Base-by-base conservation (phyloP, 2,797 vertebrate species). In the Lutjanus argentimaculatus region DNA sequence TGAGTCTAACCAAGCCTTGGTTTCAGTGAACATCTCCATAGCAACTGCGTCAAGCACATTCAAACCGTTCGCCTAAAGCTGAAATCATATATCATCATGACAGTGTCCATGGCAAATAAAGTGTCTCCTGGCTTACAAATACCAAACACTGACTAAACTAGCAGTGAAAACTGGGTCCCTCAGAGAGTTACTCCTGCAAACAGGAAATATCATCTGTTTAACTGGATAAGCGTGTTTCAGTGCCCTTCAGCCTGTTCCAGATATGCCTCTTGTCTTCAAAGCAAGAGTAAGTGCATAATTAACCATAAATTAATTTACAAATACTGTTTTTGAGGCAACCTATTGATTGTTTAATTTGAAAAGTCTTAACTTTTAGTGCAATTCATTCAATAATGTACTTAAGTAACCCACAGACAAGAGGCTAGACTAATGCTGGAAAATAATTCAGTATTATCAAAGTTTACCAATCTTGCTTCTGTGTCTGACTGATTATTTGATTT, bases 201-300 rank as follows among this genome's bases (percentile, higher is more conserved):
- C 8, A 61, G 21, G 8, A 58, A 61, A 67, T 40, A 13, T 4
- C 10, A 62, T 53, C 21, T 0, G 8, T 74, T 61, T 12, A 72
- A 75, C 62, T 53, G 2, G 22, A 49, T 22, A 3, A 55, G 22
- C 82, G 62, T 49, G 73, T 79, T 72, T 79, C 12, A 14, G 52
- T 14, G 68, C 15, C 3, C 17, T 46, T 30, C 12, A 0, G 21
- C 48, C 40, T 13, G 13, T 15, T 1, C 53, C 22, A 52, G 14
- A 0, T 9, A 6, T 42, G 15, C 19, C 55, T 49, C 30, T 16
- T 30, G 40, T 36, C 25, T 59, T 8, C 19, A 2, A 25, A 13
- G 25, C 17, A 25, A 17, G 19, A 58, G 12, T 5, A 13, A 17
- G 14, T 9, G 1, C 7, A 17, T 15, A 63, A 16, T 57, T 13